These are phyloP conservation scores for Ernsta delagoae DNA, from an alignment of 2,888 invertebrate species.

Conservation along the genomic window DNA sequence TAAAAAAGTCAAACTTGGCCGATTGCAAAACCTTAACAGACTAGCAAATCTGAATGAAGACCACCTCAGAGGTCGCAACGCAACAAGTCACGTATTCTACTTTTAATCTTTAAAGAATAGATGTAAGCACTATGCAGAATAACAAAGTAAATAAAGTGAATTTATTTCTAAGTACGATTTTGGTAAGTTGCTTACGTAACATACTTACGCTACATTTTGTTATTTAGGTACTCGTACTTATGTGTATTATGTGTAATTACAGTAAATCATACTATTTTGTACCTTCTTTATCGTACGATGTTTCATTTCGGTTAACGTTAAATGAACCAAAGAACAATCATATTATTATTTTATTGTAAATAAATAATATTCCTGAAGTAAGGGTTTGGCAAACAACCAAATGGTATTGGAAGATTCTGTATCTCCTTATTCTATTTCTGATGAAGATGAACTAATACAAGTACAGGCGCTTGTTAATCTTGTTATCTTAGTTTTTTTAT, in stretches of 20 bases:
- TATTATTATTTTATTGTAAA: not conserved
- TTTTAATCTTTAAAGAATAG: too few species aligned
- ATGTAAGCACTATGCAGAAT: too few species aligned
- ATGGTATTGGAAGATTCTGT: slow-evolving; percentile 39
- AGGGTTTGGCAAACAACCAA: slow-evolving; percentile 42
- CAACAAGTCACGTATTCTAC: too few species aligned
- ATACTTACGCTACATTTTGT: not conserved
- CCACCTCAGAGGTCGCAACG: too few species aligned
- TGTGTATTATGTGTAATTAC: too few species aligned
- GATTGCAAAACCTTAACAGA: too few species aligned
- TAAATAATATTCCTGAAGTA: slow-evolving; percentile 37
- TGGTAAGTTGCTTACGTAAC: too few species aligned
- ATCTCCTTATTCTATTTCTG: not conserved
- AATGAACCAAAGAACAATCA: slow-evolving; percentile 10
- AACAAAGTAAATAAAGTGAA: too few species aligned
- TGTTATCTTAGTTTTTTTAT: slow-evolving; percentile 2
- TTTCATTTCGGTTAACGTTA: slow-evolving; percentile 2
- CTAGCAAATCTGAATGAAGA: too few species aligned
- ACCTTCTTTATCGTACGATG: not conserved
- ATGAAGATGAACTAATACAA: not conserved
- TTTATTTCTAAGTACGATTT: too few species aligned
- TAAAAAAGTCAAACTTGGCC: too few species aligned
- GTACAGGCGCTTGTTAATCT: too few species aligned
- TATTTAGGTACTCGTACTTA: not conserved
- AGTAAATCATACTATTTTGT: not conserved